Conservation (phyloP, 2,888 invertebrate genomes). For the Melipona bicolor region DNA sequence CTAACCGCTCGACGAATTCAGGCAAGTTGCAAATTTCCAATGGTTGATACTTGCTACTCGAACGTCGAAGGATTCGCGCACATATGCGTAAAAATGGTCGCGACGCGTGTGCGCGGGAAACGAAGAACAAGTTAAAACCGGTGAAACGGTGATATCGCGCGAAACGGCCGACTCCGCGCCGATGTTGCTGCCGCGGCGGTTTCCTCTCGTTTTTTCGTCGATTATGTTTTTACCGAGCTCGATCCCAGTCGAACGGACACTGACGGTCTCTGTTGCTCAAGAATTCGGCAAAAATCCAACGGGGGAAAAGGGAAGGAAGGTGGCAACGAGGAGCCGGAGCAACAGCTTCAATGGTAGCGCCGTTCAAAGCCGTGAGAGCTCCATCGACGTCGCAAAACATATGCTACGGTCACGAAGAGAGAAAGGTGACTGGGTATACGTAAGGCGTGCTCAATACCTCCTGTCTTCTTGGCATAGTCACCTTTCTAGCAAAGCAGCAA, state of each 20-base stretch:
- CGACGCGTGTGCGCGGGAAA: no score
- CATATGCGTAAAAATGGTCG: conserved; percentile 8
- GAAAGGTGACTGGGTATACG: conserved; percentile 82
- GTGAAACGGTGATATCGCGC: conserved; percentile 26
- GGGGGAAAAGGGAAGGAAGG: not conserved
- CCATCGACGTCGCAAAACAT: conserved; percentile 80
- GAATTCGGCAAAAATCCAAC: conserved; percentile 40
- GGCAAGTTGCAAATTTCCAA: conserved; percentile 1
- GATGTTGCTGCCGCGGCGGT: conserved; percentile 32
- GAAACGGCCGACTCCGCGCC: conserved; percentile 23
- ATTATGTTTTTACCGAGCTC: conserved; percentile 19
- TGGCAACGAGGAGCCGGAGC: conserved; percentile 13
- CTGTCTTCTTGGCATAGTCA: conserved; percentile 82
- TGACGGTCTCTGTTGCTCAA: conserved; percentile 3
- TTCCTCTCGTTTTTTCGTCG: not conserved
- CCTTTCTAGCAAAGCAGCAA: conserved; percentile 81
- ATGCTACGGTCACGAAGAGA: conserved; percentile 83
- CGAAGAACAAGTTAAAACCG: not conserved
- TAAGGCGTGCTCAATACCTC: conserved; percentile 81
- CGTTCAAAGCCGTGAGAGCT: conserved; percentile 70
- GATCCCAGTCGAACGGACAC: conserved; percentile 37
- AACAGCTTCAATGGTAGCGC: conserved; percentile 58
- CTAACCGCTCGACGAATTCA: conserved; percentile 12
- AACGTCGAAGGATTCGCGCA: conserved; percentile 30
- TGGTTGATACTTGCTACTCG: conserved; percentile 10